Base-by-base conservation (phyloP, 2,888 invertebrate genomes). In the Caradrina clavipalpis region DNA sequence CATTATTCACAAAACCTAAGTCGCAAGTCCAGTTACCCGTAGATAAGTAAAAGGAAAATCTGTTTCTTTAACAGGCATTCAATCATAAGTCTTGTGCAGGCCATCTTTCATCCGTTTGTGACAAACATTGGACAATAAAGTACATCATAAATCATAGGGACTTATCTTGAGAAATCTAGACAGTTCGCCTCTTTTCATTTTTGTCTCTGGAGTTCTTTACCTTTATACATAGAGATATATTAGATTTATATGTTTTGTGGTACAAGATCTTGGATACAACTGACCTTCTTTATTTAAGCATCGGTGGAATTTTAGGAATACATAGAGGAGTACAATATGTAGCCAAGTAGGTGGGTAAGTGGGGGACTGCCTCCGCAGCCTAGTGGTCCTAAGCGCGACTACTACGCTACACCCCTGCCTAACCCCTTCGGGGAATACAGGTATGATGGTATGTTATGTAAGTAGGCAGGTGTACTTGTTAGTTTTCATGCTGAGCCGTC, bases 61-160 rank as follows among this genome's bases (percentile, higher is more conserved):
- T 59, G 69, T 57, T 69, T 72, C 68, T 74, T 78, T 73, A 71
- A 70, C 60, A 65, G 67, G 65, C 77, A 82, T 87, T 84, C 84
- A 85, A 89, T 88, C 86, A 76, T 74, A 76, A 85, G 72, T 63
- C 76, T 68, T 73, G 57, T 55, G 66, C 39, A 67, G 71, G 77
- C 86, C 78, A 88, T 91, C 79, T 83, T 87, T 90, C 86, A 90
- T 89, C 78, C 80, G 78, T 70, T n/a, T 78, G 83, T 78, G 88
- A 88, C 90, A 89, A 90, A 90, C 88, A 87, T 84, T 86, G 85
- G 87, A 89, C 90, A 90, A 90, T 89, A 88, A 88, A 82, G 84
- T 81, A 82, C 75, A 78, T 82, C 86, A 89, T 92, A 90, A 90
- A 92, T 91, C 91, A 91, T 82, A 65, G 69, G 81, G 88, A 82